Evolutionary conservation across 2,113 vertebrate genomes (phyloP), one percentile per base, ranked within the genome.

Genomic region (Mixornis gularis): DNA sequence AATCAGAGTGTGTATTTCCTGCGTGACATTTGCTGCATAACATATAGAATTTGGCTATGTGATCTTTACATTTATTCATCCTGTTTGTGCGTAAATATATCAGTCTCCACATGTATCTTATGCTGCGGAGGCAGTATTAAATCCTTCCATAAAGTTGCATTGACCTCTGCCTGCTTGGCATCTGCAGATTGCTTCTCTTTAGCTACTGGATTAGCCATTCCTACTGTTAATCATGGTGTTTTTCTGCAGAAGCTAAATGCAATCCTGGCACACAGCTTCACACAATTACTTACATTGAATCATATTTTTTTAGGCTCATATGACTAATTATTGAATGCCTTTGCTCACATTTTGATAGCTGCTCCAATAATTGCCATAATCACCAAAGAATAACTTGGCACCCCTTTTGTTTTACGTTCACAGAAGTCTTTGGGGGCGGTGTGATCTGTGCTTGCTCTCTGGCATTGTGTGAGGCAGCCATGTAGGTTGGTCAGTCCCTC

Each of bases 1-100:
- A 97, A 94, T 97, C 96, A 97, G 91, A 93, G 55, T 69, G 85
- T 87, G 30, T 94, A 94, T 94, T 97, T 98, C 85, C 93, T 95
- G 53, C 63, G 65, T 93, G 83, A 92, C 80, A 95, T 91, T 95
- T 96, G 69, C 70, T 94, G 89, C 62, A 87, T 92, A 96, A 96
- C 51, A 74, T 92, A 94, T 94, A 95, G 90, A 96, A 95, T 96
- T 95, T 96, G 90, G 83, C 96, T 95, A 90, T 94, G 83, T 95
- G 96, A 96, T 96, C 89, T 84, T 95, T 95, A 63, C 78, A 92
- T 95, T 76, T 87, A 87, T 92, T 94, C 40, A 83, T 71, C 58
- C n/a, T 72, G 38, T 90, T 96, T 90, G 66, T 92, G 89, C 88
- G 77, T 94, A 97, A 97, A 96, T 96, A 91, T 89, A 82, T 90